Conservation (phyloP, 2,113 vertebrate species). For the Cynocephalus volans region DNA sequence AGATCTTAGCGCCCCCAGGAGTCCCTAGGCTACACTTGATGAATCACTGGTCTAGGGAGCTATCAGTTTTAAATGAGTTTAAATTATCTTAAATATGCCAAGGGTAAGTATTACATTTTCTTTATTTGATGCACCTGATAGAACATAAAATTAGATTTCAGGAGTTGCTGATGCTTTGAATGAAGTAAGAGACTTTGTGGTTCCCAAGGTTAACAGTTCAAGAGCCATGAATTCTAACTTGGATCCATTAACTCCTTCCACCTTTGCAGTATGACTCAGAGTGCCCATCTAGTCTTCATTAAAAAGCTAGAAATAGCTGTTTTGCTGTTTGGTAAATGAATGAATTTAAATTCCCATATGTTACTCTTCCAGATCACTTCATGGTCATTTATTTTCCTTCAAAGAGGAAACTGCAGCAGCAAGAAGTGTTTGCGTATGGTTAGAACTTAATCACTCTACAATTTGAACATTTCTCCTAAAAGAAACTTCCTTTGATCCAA, state of each 20-base stretch:
- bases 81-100: background rate
- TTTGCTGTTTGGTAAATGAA: background rate
- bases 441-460: background rate
- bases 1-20: background rate
- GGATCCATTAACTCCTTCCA: background rate
- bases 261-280: background rate
- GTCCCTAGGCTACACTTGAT: background rate
- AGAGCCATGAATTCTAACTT: background rate
- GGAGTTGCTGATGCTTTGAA: background rate
- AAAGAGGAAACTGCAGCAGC: background rate
- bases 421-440: background rate
- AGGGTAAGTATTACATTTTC: background rate
- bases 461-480: slow-evolving; percentile 45
- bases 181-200: background rate
- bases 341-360: background rate
- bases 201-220: background rate
- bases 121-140: background rate
- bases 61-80: slow-evolving; percentile 4
- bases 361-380: background rate
- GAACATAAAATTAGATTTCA: slow-evolving; percentile 17
- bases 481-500: background rate
- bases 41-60: background rate
- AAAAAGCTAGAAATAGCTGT: background rate
- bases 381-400: background rate
- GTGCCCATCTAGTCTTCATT: background rate